These are phyloP conservation scores for Metacarcinus magister DNA, from an alignment of 2,888 invertebrate species.

Conservation along the genomic window DNA sequence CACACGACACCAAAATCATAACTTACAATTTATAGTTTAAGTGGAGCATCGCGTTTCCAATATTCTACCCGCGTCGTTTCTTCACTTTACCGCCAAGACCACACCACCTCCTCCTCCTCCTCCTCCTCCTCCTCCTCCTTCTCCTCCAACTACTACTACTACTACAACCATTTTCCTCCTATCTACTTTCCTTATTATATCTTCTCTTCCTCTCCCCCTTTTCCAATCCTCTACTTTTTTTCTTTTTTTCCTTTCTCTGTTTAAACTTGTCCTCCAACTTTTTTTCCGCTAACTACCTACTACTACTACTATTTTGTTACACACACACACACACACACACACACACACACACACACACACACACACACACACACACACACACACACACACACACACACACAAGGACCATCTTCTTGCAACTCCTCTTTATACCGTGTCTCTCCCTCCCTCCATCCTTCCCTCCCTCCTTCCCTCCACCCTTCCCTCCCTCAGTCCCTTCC, in stretches of 20 bases:
- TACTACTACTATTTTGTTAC: neutral
- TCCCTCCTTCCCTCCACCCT: neutral
- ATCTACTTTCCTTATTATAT: neutral
- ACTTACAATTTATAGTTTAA: conserved; percentile 48
- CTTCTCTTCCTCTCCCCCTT: neutral
- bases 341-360: neutral
- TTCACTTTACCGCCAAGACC: neutral
- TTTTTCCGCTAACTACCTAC: neutral
- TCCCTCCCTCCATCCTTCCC: neutral
- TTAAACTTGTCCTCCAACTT: no score
- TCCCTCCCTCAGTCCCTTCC: neutral
- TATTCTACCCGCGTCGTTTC: neutral
- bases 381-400: no score
- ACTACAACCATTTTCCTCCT: neutral
- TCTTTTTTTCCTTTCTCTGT: no score
- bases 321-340: neutral
- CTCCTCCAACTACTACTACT: neutral
- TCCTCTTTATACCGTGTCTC: no score
- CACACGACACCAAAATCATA: neutral
- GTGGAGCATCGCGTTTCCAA: conserved; percentile 33
- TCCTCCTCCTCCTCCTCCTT: neutral
- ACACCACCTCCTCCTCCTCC: neutral
- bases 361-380: neutral
- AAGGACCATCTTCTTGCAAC: no score
- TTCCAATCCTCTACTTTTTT: no score